Evolutionary conservation across 2,888 invertebrate genomes (phyloP).

Genomic region (Gastracanthus pulcherrimus): DNA sequence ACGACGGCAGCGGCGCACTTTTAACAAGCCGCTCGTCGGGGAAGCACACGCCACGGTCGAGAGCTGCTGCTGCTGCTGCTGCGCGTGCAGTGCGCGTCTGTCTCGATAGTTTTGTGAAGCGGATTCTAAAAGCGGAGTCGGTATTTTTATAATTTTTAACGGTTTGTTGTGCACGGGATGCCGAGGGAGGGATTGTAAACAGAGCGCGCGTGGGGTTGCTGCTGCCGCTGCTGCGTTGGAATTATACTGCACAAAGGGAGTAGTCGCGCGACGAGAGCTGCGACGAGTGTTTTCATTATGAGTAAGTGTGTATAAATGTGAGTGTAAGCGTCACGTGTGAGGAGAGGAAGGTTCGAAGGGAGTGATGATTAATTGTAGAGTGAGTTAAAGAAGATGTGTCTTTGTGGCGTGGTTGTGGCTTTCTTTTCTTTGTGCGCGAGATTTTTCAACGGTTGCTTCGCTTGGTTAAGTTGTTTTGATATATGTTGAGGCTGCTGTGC

Average conservation of each 20-base stretch:
- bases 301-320: background rate
- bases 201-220: background rate
- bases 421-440: background rate
- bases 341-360: background rate
- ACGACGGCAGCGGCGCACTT: background rate
- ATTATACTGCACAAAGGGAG: background rate
- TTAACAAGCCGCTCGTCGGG: background rate
- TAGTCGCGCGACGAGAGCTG: background rate
- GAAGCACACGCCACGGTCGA: too few species aligned
- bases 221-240: background rate
- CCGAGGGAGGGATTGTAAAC: background rate
- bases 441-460: background rate
- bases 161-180: background rate
- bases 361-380: background rate
- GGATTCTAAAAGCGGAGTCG: background rate
- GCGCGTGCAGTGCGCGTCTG: background rate
- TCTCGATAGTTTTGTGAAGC: background rate
- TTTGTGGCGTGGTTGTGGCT: background rate
- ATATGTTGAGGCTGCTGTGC: too few species aligned
- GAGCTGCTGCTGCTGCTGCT: background rate
- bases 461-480: background rate
- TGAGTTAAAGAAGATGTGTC: background rate
- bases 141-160: background rate
- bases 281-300: constrained; percentile 12
- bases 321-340: background rate